Evolutionary conservation across 2,888 invertebrate genomes (phyloP), one percentile per base, ranked within the genome.

Genomic region (Torymus texanus): DNA sequence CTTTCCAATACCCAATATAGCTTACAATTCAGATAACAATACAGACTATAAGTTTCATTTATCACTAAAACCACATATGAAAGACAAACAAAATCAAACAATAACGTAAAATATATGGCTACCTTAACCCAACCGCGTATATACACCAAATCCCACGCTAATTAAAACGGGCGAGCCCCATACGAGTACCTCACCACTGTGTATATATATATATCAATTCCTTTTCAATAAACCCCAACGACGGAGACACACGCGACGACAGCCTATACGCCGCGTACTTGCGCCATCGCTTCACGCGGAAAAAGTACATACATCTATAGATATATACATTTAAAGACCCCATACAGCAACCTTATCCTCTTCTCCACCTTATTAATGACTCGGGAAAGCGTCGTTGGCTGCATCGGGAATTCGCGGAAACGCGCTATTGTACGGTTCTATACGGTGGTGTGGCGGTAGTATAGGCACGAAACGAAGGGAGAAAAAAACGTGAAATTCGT

Each of bases 401-500:
- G 58, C 8, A 16, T 59, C 53, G 29, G 8, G 70, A 76, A 68
- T 68, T 78, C 73, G 68, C 55, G 74, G 74, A 78, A 78, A 71
- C 29, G 41, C 66, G 73, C 21, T 41, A 16, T 75, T n/a, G 14
- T 41, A 8, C 53, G 18, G 18, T 3, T 18, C 18, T 14, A 11
- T 18, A n/a, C 41, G 10, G 21, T 21, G 2, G 21, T 21, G 21
- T 21, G 21, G 24, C 55, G 41, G 63, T 13, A n/a, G 41, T 11
- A 14, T 14, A 14, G 2, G 29, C 10, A 50, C 13, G 50, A 14
- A 75, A 55, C 75, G 53, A 68, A 59, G 41, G 41, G 13, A 65
- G 79, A 81, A 81, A 76, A 82, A 73, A 71, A 63, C 53, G 75
- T 53, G 51, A 79, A 75, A 66, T 79, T 75, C 79, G 74, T 79